Conservation (phyloP, 2,797 vertebrate genomes). For the Catostomus latipinnis region DNA sequence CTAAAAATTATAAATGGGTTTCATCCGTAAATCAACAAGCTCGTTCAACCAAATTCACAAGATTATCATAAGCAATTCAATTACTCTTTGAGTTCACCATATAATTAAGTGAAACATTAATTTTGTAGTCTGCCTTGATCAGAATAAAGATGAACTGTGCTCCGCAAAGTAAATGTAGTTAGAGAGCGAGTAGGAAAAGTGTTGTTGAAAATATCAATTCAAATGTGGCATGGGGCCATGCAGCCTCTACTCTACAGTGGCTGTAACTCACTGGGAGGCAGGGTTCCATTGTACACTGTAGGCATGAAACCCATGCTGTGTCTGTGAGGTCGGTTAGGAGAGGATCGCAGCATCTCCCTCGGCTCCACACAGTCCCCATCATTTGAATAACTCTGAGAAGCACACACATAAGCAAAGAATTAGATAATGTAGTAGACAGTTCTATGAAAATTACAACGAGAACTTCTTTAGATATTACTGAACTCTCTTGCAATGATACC, state of each 20-base stretch:
- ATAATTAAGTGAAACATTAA: conserved; percentile 31
- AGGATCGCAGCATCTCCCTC: conserved; percentile 87
- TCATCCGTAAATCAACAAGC: conserved; percentile 25
- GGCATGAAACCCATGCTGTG: conserved; percentile 88
- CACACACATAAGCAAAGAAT: conserved; percentile 32
- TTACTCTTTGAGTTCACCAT: conserved; percentile 6
- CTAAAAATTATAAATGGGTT: neutral
- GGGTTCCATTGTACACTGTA: conserved; percentile 79
- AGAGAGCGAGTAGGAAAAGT: neutral
- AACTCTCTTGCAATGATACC: no score
- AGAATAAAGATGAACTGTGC: conserved; percentile 32
- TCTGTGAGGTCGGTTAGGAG: conserved; percentile 86
- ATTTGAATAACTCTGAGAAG: conserved; percentile 83
- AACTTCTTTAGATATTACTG: neutral
- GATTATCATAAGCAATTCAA: conserved; percentile 43
- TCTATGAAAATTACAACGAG: neutral
- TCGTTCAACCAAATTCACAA: conserved; percentile 3
- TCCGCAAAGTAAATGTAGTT: conserved; percentile 1
- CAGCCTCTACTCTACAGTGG: conserved; percentile 2
- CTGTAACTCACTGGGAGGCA: conserved; percentile 85
- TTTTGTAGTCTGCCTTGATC: conserved; percentile 12
- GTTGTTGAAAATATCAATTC: neutral
- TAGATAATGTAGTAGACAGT: conserved; percentile 1
- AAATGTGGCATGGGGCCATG: conserved; percentile 3
- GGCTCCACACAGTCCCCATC: conserved; percentile 87